Base-by-base conservation (phyloP, 2,113 vertebrate genomes). In the Myiozetetes cayanensis region DNA sequence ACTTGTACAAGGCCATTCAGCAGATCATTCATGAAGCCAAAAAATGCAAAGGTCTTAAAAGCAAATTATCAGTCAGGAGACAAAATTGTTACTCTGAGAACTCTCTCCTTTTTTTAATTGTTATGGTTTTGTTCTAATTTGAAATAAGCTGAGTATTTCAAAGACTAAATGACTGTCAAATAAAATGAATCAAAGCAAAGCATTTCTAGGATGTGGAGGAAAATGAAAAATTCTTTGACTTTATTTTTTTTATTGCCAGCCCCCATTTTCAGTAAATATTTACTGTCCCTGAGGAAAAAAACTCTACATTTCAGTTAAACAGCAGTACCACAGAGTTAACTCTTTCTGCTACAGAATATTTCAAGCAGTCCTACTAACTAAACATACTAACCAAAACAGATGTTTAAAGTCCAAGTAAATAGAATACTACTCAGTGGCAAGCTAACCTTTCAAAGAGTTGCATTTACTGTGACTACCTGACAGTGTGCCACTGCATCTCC, bases 1-100 rank as follows among this genome's bases (percentile, higher is more conserved):
- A 87, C 83, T 93, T 52, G 56, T 90, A 78, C 83, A 94, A 95
- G 88, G 85, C 95, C 80, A 43, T 87, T 89, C 93, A 68, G 76
- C 56, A 94, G 72, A 93, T 90, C 85, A 62, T 58, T 94, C 61
- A 49, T 61, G 41, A 85, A 87, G 66, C n/a, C 87, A 86, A 92
- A 93, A 92, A 89, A 59, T 2, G 13, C 66, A 70, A 62, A 71
- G 31, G 56, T 79, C 62, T 83, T 95, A 81, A 83, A 88, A 94
- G 71, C 46, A 84, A 88, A 93, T 93, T 78, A 61, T 78, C 49
- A 81, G 47, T 72, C 53, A 61, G 56, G 37, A 86, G 58, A 20
- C 7, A 65, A 89, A 89, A 61, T 47, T 13, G 2, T 84, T 86
- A 41, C 28, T 53, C 30, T 41, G 35, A 62, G 47, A 88, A 65